Percentiles rank a stretch among this genome's conserved stretches.
Evolutionary conservation across 2,888 invertebrate species (phyloP).

Genomic region (Drosophila kambysellisi): DNA sequence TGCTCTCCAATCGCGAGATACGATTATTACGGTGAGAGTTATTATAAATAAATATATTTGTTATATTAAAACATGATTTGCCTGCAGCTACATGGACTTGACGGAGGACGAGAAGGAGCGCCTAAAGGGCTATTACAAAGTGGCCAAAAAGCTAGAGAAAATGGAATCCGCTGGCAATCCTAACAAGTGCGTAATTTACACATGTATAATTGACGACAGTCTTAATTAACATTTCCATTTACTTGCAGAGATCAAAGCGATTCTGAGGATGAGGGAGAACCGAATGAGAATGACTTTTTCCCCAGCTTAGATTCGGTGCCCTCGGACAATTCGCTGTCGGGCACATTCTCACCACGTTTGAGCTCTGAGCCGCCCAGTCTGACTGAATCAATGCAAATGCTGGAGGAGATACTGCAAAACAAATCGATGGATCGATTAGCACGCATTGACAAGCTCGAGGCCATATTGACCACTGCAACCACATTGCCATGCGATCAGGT

Average conservation of each 20-base stretch:
- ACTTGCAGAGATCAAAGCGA: conserved; percentile 89
- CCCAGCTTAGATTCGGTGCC: conserved; percentile 92
- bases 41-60: background rate
- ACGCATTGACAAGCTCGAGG: conserved; percentile 94
- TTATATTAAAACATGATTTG: background rate
- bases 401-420: conserved; percentile 93
- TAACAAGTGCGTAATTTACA: conserved; percentile 86
- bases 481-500: conserved; percentile 88
- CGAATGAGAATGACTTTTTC: conserved; percentile 89
- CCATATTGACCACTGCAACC: conserved; percentile 92
- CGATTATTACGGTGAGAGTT: conserved; percentile 89
- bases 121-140: conserved; percentile 95
- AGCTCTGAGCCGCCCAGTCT: conserved; percentile 92
- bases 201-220: no score
- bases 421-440: conserved; percentile 93
- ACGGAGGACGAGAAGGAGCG: conserved; percentile 97
- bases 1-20: conserved; percentile 96
- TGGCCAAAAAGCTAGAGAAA: conserved; percentile 96
- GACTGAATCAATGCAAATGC: conserved; percentile 95
- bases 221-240: background rate
- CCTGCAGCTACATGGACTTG: conserved; percentile 91
- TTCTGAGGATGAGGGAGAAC: conserved; percentile 90
- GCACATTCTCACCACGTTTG: conserved; percentile 89
- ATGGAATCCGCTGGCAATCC: conserved; percentile 91
- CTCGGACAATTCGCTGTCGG: conserved; percentile 89